Conservation (phyloP, 2,797 vertebrate species). For the Loriculus beryllinus region DNA sequence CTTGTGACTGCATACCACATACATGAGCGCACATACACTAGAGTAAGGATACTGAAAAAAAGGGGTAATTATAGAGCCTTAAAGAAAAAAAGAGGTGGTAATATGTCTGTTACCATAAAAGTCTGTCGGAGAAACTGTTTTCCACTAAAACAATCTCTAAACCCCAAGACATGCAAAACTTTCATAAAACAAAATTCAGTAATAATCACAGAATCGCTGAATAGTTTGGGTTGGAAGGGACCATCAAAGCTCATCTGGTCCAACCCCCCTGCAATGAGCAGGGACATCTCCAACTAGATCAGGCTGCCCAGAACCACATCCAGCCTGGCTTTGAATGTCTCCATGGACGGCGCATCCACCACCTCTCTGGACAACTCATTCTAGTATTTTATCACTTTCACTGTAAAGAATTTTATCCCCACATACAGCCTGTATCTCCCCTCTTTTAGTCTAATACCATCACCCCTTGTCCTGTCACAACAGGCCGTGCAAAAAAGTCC, state of each 20-base stretch:
- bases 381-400: background rate
- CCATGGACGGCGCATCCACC: background rate
- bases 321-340: background rate
- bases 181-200: background rate
- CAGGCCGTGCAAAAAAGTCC: background rate
- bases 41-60: background rate
- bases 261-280: background rate
- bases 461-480: background rate
- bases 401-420: background rate
- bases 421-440: background rate
- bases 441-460: background rate
- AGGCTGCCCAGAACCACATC: background rate
- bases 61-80: background rate
- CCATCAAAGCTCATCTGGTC: background rate
- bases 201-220: background rate
- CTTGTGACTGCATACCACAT: background rate
- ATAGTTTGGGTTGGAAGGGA: background rate
- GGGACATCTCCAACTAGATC: background rate
- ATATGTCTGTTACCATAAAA: background rate
- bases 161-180: background rate
- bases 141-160: background rate
- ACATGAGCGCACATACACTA: rapidly evolving
- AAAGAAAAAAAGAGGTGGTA: background rate
- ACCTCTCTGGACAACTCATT: background rate
- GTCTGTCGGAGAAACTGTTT: background rate